Percentiles rank a stretch among this genome's conserved stretches.
Evolutionary conservation across 2,888 invertebrate genomes (phyloP).

Genomic region (Prosopocoilus inquinatus): DNA sequence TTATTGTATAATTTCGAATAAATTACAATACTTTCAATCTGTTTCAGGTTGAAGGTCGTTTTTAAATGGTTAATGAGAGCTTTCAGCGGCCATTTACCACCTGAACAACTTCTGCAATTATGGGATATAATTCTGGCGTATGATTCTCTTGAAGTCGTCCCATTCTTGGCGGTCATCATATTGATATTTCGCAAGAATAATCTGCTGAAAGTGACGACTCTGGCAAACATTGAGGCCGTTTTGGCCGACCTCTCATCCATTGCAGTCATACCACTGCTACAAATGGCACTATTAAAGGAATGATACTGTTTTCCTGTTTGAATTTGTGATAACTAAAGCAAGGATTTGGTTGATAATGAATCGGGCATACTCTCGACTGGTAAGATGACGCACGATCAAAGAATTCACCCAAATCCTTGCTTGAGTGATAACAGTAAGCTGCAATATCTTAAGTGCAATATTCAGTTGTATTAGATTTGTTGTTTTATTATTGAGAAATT

Average conservation of each 20-base stretch:
- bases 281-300: conserved; percentile 73
- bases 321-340: no score
- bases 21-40: background rate
- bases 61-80: conserved; percentile 97
- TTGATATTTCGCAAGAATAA: conserved; percentile 84
- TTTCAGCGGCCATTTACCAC: conserved; percentile 91
- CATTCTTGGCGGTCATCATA: conserved; percentile 82
- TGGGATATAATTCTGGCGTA: conserved; percentile 94
- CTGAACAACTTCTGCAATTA: conserved; percentile 84
- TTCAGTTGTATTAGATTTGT: no score
- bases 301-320: conserved; percentile 30
- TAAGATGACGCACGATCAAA: no score
- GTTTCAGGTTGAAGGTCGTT: conserved; percentile 75
- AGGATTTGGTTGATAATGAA: no score
- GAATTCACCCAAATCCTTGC: no score
- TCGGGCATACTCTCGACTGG: no score
- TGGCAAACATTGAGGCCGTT: conserved; percentile 82
- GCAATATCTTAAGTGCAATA: no score
- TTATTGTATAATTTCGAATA: background rate
- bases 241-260: conserved; percentile 85
- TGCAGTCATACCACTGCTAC: conserved; percentile 79
- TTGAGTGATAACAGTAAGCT: no score
- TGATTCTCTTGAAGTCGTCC: conserved; percentile 86
- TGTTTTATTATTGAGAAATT: no score
- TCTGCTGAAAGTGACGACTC: conserved; percentile 68